Conservation (phyloP, 2,113 vertebrate species). For the Pteropus alecto region DNA sequence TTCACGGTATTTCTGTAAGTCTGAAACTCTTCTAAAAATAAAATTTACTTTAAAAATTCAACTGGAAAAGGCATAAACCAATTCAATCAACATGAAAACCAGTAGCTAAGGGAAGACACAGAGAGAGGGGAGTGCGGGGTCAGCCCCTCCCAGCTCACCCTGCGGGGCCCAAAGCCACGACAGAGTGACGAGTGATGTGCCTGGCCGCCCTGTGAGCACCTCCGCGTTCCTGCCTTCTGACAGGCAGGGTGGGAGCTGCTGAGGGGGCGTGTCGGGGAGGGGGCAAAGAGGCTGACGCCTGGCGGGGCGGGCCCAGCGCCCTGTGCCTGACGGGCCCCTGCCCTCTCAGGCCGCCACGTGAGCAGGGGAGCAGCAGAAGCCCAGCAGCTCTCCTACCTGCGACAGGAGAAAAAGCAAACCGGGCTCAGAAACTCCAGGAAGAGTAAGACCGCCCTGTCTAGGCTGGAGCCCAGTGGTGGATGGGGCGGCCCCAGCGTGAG, state of each 20-base stretch:
- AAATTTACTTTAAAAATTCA: background rate
- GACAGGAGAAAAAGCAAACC: background rate
- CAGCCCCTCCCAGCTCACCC: background rate
- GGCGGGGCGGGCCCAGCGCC: no score
- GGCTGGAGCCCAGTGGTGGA: background rate
- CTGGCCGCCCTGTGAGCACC: no score
- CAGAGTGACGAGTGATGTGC: no score
- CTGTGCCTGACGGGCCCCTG: no score
- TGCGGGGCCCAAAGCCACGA: no score
- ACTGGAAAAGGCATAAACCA: no score
- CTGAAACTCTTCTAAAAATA: background rate
- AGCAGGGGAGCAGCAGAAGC: background rate
- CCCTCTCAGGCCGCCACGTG: background rate
- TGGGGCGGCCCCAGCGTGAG: no score
- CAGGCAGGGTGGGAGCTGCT: no score
- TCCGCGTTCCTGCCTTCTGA: no score
- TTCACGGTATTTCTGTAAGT: background rate
- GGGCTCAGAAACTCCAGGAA: background rate
- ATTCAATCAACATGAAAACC: background rate
- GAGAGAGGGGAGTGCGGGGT: background rate
- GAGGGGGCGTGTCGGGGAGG: no score
- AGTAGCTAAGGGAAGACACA: background rate
- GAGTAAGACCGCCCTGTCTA: background rate
- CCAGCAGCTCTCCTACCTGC: background rate
- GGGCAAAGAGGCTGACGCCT: no score